Conservation (phyloP, 2,797 vertebrate species). For the Gymnothorax reevesii region DNA sequence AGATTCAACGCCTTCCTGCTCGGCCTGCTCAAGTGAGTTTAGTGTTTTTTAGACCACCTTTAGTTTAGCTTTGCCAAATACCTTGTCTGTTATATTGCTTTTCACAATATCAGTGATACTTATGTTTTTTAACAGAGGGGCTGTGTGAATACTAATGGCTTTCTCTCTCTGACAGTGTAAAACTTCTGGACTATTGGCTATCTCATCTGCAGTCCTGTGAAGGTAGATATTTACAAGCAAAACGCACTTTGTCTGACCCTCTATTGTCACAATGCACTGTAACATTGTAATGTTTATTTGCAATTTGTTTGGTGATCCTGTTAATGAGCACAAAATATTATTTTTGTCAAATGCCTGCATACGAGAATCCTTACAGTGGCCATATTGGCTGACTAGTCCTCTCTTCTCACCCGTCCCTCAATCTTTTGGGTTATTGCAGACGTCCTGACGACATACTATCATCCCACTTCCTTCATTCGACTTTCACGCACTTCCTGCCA, state of each 20-base stretch:
- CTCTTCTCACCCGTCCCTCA: neutral
- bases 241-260: neutral
- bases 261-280: neutral
- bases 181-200: conserved; percentile 89
- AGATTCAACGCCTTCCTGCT: conserved; percentile 92
- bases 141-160: conserved; percentile 18
- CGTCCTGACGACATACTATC: conserved; percentile 80
- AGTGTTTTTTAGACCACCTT: neutral
- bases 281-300: neutral
- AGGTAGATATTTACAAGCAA: conserved; percentile 66
- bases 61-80: neutral
- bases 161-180: conserved; percentile 70
- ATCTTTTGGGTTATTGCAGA: conserved; percentile 64
- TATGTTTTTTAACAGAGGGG: neutral
- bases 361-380: neutral
- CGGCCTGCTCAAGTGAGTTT: conserved; percentile 90
- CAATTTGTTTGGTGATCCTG: neutral
- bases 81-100: too few relatives aligned
- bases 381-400: conserved; percentile 1
- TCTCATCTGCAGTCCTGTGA: conserved; percentile 84
- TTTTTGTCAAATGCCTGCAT: neutral
- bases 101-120: neutral
- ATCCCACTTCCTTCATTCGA: conserved; percentile 82
- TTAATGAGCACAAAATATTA: neutral
- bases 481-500: conserved; percentile 76